Percentiles rank a stretch among this genome's conserved stretches.
Conservation (phyloP, 2,113 vertebrate species). For the Mohoua ochrocephala region DNA sequence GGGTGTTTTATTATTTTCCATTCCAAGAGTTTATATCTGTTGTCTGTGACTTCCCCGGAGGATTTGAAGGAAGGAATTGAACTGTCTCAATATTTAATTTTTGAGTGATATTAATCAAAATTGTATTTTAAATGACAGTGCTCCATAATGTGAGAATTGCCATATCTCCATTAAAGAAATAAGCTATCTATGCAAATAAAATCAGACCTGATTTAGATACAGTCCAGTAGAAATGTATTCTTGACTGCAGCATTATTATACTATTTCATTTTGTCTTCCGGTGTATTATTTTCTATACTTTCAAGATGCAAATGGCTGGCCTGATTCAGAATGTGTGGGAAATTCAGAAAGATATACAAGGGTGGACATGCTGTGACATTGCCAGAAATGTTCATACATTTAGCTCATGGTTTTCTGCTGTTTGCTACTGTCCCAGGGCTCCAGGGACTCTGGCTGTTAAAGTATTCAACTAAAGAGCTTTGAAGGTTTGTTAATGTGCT, state of each 20-base stretch:
- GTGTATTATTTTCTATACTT: not conserved
- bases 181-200: conserved; percentile 18
- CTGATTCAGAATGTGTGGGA: not conserved
- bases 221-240: not conserved
- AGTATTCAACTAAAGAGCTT: not conserved
- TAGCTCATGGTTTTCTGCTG: not conserved
- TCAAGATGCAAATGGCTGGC: not conserved
- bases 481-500: not conserved
- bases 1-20: conserved; percentile 65
- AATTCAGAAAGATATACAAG: not conserved
- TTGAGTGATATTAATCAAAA: conserved; percentile 60
- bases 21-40: conserved; percentile 50
- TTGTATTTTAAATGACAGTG: conserved; percentile 46
- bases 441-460: not conserved
- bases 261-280: conserved; percentile 12
- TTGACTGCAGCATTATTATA: not conserved
- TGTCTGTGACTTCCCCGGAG: conserved; percentile 38
- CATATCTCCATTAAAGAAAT: not conserved
- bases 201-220: not conserved
- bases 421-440: not conserved
- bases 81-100: conserved; percentile 34
- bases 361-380: not conserved
- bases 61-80: conserved; percentile 48
- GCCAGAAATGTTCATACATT: not conserved
- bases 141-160: conserved; percentile 32